These are phyloP conservation scores for Mirza zaza DNA, from an alignment of 2,113 vertebrate species.

Conservation along the genomic window DNA sequence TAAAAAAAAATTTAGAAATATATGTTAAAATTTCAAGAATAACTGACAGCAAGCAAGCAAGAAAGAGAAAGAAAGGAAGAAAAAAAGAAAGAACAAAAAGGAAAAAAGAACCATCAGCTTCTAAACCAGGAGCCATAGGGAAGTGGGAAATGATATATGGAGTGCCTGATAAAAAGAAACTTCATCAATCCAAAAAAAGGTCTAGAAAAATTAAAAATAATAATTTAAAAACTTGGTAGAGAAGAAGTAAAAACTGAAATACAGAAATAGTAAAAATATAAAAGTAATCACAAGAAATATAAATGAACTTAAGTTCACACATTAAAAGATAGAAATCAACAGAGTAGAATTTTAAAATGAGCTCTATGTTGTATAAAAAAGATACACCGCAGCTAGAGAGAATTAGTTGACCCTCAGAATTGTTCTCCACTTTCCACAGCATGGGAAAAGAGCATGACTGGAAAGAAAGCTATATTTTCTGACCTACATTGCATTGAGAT, in stretches of 20 bases:
- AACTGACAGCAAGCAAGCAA: background rate
- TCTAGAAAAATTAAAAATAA: background rate
- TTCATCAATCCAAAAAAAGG: background rate
- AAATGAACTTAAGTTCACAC: background rate
- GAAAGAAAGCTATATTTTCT: background rate
- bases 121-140: background rate
- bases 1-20: background rate
- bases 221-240: background rate
- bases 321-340: background rate
- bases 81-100: background rate
- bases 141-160: rapidly evolving
- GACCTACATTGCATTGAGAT: rapidly evolving
- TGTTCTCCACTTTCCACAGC: background rate
- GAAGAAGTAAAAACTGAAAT: background rate
- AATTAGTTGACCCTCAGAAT: background rate
- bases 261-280: background rate
- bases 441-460: background rate
- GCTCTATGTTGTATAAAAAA: background rate
- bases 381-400: background rate
- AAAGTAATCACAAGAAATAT: background rate
- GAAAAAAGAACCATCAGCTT: background rate
- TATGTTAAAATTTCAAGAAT: background rate
- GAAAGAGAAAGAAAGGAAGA: background rate
- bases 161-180: background rate
- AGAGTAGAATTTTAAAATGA: background rate